Conservation (phyloP, 2,888 invertebrate species). For the Phaonia tiefii region DNA sequence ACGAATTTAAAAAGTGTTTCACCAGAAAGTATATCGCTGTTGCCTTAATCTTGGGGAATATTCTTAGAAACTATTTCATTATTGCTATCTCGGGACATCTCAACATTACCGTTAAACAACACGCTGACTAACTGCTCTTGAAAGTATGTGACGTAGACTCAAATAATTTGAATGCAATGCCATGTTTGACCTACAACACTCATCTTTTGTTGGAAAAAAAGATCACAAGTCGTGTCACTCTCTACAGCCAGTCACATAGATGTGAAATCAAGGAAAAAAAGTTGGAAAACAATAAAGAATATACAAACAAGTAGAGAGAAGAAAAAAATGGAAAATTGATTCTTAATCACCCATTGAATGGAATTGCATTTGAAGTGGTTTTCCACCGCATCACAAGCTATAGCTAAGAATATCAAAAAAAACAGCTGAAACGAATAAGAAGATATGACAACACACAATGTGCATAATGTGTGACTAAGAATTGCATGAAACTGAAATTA, state of each 20-base stretch:
- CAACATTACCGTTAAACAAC: no score
- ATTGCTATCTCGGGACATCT: no score
- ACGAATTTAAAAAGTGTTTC: no score
- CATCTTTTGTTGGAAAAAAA: no score
- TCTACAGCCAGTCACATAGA: background rate
- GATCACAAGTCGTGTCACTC: no score
- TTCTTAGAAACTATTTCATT: no score
- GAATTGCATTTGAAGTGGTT: conserved; percentile 66
- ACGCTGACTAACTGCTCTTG: no score
- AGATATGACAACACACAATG: conserved; percentile 36
- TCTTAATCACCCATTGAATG: conserved; percentile 68
- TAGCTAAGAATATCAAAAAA: background rate
- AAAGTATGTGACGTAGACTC: no score
- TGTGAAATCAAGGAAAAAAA: conserved; percentile 14
- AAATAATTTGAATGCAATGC: no score
- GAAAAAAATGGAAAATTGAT: conserved; percentile 63
- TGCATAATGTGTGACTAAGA: conserved; percentile 26
- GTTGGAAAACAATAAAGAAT: background rate
- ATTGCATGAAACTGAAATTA: background rate
- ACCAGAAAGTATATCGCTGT: no score
- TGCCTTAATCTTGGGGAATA: no score
- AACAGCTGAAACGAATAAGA: background rate
- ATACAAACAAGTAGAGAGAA: conserved; percentile 4
- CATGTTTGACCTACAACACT: no score
- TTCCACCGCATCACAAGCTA: conserved; percentile 28